Evolutionary conservation across 1,140 invertebrate genomes (phyloP).

Genomic region (Trachymyrmex cornetzi): DNA sequence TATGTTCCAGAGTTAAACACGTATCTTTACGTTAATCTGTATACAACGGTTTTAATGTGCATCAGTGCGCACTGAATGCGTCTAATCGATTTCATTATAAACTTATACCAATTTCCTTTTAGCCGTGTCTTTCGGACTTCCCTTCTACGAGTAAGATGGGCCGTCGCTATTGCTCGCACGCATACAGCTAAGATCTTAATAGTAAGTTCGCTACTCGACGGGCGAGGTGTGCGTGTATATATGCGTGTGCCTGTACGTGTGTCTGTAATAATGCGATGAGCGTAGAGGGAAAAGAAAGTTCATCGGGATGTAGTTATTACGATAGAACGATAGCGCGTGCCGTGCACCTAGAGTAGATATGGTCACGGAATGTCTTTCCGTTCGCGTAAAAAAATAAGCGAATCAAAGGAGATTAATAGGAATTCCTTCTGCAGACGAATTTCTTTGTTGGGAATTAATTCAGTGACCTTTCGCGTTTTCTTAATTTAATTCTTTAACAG

Average conservation of each 20-base stretch:
- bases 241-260: neutral
- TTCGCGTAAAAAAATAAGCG: constrained; percentile 26
- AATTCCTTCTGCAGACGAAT: constrained; percentile 18
- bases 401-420: constrained; percentile 15
- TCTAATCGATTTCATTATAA: neutral
- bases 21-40: no score
- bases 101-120: neutral
- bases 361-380: constrained; percentile 31
- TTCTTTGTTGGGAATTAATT: constrained; percentile 4
- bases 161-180: constrained; percentile 10
- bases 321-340: constrained; percentile 19
- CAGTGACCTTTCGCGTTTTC: neutral
- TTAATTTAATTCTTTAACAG: constrained; percentile 25
- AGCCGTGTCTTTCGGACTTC: constrained; percentile 7
- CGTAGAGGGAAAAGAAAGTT: constrained; percentile 31
- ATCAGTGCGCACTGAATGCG: no score
- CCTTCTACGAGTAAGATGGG: neutral
- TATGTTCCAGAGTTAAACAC: no score
- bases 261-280: constrained; percentile 37
- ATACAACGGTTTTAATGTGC: no score
- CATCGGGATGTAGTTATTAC: constrained; percentile 30
- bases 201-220: constrained; percentile 27
- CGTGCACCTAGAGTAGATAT: constrained; percentile 13
- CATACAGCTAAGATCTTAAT: constrained; percentile 41
- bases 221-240: neutral